A percentile compares a stretch with the other conserved stretches of the same genome.
phyloP scores from a whole-genome alignment of 2,888 invertebrate species.

The Exephanes ischioxanthus region DNA sequence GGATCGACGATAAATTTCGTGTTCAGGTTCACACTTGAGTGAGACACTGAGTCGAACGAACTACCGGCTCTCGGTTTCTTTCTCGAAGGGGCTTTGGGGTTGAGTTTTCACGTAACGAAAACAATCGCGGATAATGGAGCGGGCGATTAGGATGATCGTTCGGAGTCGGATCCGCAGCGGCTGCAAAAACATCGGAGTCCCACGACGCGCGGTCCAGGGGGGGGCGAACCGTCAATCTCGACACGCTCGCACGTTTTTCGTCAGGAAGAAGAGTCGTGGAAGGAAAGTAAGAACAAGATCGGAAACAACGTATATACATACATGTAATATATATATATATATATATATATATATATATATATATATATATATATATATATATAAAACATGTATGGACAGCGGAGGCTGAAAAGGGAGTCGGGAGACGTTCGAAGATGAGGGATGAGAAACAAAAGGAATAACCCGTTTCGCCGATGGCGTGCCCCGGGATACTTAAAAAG shows the following conservation, averaged over 20 bases:
- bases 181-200: constrained; percentile 26
- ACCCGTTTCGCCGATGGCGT: constrained; percentile 80
- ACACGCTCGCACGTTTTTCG: constrained; percentile 7
- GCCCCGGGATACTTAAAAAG: constrained; percentile 79
- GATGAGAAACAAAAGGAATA: constrained; percentile 73
- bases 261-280: constrained; percentile 1
- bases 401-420: constrained; percentile 28
- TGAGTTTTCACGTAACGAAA: constrained; percentile 29
- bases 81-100: not conserved
- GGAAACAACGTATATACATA: not conserved
- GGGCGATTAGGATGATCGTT: constrained; percentile 10
- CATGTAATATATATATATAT: not conserved
- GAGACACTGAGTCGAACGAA: not conserved
- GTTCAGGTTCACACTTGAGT: no score
- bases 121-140: constrained; percentile 31
- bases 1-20: no score
- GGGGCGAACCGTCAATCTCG: constrained; percentile 19
- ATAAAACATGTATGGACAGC: not conserved
- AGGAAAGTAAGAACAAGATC: constrained; percentile 1
- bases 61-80: not conserved
- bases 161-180: constrained; percentile 12
- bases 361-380: not conserved
- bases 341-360: not conserved
- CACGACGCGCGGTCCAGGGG: not conserved
- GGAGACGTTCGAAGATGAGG: constrained; percentile 35